These are phyloP conservation scores for Phaonia tiefii DNA, from an alignment of 2,888 invertebrate species.

Conservation along the genomic window DNA sequence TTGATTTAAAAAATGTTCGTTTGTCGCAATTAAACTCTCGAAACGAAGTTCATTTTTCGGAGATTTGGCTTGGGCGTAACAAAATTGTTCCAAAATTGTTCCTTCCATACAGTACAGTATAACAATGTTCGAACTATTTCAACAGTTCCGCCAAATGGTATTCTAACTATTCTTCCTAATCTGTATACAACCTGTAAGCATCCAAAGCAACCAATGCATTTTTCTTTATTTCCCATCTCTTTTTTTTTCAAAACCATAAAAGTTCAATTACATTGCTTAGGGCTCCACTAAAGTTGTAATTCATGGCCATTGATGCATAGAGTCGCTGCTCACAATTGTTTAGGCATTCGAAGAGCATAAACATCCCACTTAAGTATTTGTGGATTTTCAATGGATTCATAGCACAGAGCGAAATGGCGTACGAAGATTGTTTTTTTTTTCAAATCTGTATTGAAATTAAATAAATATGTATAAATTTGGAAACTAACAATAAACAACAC, in stretches of 20 bases:
- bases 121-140: no score
- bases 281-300: constrained; percentile 38
- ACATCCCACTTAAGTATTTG: constrained; percentile 21
- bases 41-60: no score
- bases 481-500: constrained; percentile 49
- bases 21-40: no score
- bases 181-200: background rate
- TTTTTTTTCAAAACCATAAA: constrained; percentile 26
- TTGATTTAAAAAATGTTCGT: no score
- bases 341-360: constrained; percentile 26
- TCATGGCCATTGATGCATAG: background rate
- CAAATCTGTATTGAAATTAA: constrained; percentile 59
- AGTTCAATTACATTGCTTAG: constrained; percentile 50
- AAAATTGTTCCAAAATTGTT: no score
- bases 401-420: no score
- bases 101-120: no score
- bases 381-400: constrained; percentile 4
- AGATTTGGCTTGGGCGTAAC: no score
- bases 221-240: constrained; percentile 11
- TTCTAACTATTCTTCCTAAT: no score
- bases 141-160: no score
- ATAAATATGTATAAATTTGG: constrained; percentile 59
- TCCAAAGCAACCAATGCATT: background rate
- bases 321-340: constrained; percentile 31
- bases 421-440: no score